These are phyloP conservation scores for Tribolium madens DNA, from an alignment of 1,140 invertebrate species.

Conservation along the genomic window DNA sequence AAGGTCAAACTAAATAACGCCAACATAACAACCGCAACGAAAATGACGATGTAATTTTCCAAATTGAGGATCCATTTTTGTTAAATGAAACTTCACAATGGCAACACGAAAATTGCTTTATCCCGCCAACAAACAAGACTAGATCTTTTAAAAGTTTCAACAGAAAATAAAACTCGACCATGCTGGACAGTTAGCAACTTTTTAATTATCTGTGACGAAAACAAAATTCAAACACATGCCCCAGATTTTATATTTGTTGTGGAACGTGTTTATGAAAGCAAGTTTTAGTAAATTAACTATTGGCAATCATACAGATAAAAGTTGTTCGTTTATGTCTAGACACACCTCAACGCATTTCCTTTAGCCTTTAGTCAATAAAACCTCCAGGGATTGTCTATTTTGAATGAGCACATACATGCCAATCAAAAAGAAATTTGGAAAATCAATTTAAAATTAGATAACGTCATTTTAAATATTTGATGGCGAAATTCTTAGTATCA, in stretches of 20 bases:
- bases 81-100: not conserved
- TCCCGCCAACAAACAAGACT: not conserved
- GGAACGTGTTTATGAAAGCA: not conserved
- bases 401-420: no score
- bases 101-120: not conserved
- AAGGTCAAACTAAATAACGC: not conserved
- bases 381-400: no score
- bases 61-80: not conserved
- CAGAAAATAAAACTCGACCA: not conserved
- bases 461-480: no score
- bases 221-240: not conserved
- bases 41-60: not conserved
- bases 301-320: not conserved
- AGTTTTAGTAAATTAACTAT: not conserved
- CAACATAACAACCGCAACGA: not conserved
- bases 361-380: no score
- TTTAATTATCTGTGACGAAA: not conserved
- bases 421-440: no score
- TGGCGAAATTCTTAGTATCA: no score
- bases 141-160: not conserved
- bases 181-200: not conserved
- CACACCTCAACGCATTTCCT: not conserved
- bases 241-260: not conserved
- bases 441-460: no score
- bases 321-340: not conserved